Percentiles rank a stretch among this genome's conserved stretches.
These are phyloP conservation scores for Cyprinodon variegatus DNA, from an alignment of 2,113 vertebrate species.

Conservation along the genomic window DNA sequence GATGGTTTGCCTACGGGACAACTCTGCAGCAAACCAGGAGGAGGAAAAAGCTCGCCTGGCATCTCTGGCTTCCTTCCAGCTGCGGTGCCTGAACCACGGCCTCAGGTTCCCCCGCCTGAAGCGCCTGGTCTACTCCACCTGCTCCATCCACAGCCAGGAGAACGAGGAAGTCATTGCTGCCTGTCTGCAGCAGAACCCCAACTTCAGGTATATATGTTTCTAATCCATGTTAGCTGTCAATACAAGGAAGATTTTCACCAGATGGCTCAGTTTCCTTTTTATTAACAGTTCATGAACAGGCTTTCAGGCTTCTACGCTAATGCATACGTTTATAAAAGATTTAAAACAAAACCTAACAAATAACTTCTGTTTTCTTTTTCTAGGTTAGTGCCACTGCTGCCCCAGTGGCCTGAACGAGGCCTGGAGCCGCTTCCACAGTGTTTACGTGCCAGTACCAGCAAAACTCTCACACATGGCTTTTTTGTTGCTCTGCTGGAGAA, in stretches of 20 bases:
- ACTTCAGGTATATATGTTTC: conserved; percentile 82
- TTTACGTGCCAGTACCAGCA: conserved; percentile 84
- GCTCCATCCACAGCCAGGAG: conserved; percentile 90
- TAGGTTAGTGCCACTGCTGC: conserved; percentile 84
- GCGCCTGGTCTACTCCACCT: conserved; percentile 92
- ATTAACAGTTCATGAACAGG: no score
- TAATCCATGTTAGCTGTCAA: no score
- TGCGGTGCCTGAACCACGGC: conserved; percentile 82
- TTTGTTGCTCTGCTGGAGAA: conserved; percentile 90
- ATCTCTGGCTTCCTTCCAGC: conserved; percentile 88
- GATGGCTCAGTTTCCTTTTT: no score
- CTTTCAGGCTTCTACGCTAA: no score
- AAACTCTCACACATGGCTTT: conserved; percentile 89
- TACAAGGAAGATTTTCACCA: not conserved
- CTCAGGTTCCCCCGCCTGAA: conserved; percentile 86
- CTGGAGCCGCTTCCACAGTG: conserved; percentile 81
- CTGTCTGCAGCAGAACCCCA: conserved; percentile 77
- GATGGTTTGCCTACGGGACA: conserved; percentile 81
- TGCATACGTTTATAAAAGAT: not conserved
- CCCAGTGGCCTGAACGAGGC: conserved; percentile 89
- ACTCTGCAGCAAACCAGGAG: conserved; percentile 50
- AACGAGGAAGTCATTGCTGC: conserved; percentile 88
- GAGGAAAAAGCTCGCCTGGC: conserved; percentile 73
- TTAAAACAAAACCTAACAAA: not conserved
- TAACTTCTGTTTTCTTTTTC: rapidly evolving